Base-by-base conservation (phyloP, 2,797 vertebrate species). In the Takifugu rubripes region DNA sequence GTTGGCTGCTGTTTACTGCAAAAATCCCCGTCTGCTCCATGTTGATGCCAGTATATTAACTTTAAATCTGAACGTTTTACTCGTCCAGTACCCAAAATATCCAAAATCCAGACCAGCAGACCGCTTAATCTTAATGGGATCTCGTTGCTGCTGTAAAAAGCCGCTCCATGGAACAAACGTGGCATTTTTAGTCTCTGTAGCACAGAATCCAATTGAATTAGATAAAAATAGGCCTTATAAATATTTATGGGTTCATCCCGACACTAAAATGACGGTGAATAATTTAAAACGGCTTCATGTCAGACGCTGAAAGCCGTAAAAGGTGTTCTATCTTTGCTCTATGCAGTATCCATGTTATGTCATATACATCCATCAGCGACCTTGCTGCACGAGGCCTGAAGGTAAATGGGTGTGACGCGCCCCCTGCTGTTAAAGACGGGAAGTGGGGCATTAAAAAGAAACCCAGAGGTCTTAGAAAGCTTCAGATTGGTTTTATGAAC, bases 401-500 rank as follows among this genome's bases (percentile, higher is more conserved):
- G 11, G 49, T 67, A 73, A 72, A 16, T 68, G 52, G 49, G 17
- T 3, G 1, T 29, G 31, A 51, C 0, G 52, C 77, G 80, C 82
- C 88, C 53, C 55, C 88, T 89, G 74, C 69, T 74, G 87, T 29
- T 0, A 0, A 16, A 43, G 2, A 9, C 1, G 3, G 1, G 14
- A 73, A 14, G 56, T 21, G 21, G 4, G 54, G 21, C 12, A 12
- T 57, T 16, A 51, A 54, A 24, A 17, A 25, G 78, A 75, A 59
- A 82, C 11, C 1, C 52, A 21, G 56, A 73, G 59, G 47, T 45
- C 12, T 61, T 82, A 85, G 84, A 79, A 87, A 86, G 84, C 84
- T 84, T 83, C 72, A 82, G 75, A 80, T 66, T 53, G 72, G 75
- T 75, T 89, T 90, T 89, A 89, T 88, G 88, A 83, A 86, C 78